Conservation (phyloP, 1,140 invertebrate species). For the Palaemon carinicauda region DNA sequence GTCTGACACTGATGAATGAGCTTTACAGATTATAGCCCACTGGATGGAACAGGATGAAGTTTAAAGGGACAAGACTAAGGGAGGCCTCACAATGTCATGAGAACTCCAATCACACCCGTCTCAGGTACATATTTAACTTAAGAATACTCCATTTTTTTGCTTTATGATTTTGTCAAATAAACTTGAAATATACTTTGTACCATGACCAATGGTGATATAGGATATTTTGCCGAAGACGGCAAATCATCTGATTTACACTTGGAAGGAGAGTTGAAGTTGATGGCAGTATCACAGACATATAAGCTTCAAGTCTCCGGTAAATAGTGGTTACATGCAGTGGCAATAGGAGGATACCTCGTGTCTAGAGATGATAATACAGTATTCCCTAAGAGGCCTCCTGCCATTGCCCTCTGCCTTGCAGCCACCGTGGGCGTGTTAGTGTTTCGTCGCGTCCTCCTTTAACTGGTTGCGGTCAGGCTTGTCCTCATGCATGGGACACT, state of each 20-base stretch:
- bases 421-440: slow-evolving; percentile 51
- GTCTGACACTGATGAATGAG: too few species aligned
- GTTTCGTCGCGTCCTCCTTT: slow-evolving; percentile 45
- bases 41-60: slow-evolving; percentile 51
- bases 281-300: slow-evolving; percentile 57
- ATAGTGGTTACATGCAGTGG: slow-evolving; percentile 20
- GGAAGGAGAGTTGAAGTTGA: slow-evolving; percentile 57
- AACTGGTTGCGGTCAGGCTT: slow-evolving; percentile 51
- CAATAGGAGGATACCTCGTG: neutral
- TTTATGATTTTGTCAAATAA: slow-evolving; percentile 48
- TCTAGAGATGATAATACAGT: too few species aligned
- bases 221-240: slow-evolving; percentile 39
- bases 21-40: slow-evolving; percentile 9
- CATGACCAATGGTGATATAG: slow-evolving; percentile 54
- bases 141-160: slow-evolving; percentile 40
- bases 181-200: slow-evolving; percentile 54
- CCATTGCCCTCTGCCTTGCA: neutral
- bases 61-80: slow-evolving; percentile 36
- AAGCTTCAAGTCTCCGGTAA: slow-evolving; percentile 50
- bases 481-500: slow-evolving; percentile 56
- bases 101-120: slow-evolving; percentile 54
- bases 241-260: slow-evolving; percentile 48
- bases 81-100: slow-evolving; percentile 48
- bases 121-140: slow-evolving; percentile 50
- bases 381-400: neutral